Percentiles rank a stretch among this genome's conserved stretches.
phyloP scores from a whole-genome alignment of 2,797 vertebrate species.

The Lacerta bilineata region DNA sequence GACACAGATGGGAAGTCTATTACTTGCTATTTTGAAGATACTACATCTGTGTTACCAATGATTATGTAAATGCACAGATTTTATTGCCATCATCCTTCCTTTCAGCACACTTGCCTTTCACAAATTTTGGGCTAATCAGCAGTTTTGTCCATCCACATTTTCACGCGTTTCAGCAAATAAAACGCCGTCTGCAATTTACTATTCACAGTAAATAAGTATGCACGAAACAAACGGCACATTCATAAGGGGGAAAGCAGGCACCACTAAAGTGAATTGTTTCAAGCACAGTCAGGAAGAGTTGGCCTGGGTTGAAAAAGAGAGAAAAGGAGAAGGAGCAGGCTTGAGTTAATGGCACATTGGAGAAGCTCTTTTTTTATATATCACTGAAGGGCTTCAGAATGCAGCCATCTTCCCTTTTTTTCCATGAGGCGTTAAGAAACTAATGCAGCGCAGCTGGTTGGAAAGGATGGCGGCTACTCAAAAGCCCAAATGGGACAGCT shows the following conservation, averaged over 20 bases:
- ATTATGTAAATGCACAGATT: constrained; percentile 48
- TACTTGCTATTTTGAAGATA: constrained; percentile 34
- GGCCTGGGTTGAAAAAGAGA: neutral
- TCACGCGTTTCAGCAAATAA: constrained; percentile 23
- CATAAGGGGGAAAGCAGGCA: constrained; percentile 18
- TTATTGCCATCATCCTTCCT: constrained; percentile 40
- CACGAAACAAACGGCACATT: constrained; percentile 6
- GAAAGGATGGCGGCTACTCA: neutral
- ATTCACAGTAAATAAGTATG: constrained; percentile 41
- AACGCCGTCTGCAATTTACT: constrained; percentile 39
- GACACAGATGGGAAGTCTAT: constrained; percentile 48
- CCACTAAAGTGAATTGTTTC: constrained; percentile 18
- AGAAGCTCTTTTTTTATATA: constrained; percentile 13
- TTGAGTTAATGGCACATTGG: neutral
- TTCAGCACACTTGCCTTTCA: constrained; percentile 37
- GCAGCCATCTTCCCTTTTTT: constrained; percentile 2
- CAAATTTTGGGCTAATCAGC: constrained; percentile 49
- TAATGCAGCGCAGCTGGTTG: neutral
- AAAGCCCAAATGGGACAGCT: neutral
- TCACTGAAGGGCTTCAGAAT: constrained; percentile 11
- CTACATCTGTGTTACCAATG: constrained; percentile 40
- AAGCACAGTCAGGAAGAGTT: constrained; percentile 23
- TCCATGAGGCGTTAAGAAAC: constrained; percentile 1
- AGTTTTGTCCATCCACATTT: constrained; percentile 36
- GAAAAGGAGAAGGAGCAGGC: neutral